Percentiles rank a stretch among this genome's conserved stretches.
Evolutionary conservation across 2,797 vertebrate genomes (phyloP).

Genomic region (Halcyon chelicuti): DNA sequence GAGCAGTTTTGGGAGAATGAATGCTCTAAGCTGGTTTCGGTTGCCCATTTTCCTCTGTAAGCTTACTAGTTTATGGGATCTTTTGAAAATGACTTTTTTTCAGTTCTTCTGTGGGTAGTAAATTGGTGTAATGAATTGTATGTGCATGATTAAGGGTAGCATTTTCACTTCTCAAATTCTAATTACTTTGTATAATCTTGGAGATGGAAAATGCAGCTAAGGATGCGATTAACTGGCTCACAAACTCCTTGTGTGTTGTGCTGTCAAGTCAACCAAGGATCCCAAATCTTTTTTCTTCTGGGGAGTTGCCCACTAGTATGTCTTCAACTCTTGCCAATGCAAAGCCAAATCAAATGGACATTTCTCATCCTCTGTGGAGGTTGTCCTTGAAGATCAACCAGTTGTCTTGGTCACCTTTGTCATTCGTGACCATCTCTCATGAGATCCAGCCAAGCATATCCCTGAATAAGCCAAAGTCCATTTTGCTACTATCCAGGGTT

Average conservation of each 20-base stretch:
- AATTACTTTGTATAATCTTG: background rate
- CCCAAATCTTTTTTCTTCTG: too few relatives aligned
- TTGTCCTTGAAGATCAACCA: background rate
- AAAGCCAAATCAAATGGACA: too few relatives aligned
- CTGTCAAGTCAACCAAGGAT: background rate
- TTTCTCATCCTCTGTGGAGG: background rate
- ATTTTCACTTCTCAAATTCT: background rate
- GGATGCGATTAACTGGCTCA: background rate
- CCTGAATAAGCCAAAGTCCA: background rate
- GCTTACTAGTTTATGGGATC: background rate
- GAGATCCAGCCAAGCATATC: background rate
- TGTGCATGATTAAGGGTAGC: background rate
- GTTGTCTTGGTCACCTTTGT: background rate
- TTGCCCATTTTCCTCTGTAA: background rate
- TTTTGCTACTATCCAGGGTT: background rate
- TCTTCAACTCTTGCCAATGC: background rate
- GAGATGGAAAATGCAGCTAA: background rate
- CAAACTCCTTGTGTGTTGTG: background rate
- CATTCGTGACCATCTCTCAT: background rate
- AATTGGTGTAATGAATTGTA: background rate
- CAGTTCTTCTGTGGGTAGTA: background rate
- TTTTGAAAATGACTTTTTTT: background rate
- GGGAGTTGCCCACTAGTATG: background rate
- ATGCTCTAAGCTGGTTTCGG: background rate
- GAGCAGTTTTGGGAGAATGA: background rate